Evolutionary conservation across 2,113 vertebrate genomes (phyloP), one percentile per base, ranked within the genome.

Genomic region (Cololabis saira): DNA sequence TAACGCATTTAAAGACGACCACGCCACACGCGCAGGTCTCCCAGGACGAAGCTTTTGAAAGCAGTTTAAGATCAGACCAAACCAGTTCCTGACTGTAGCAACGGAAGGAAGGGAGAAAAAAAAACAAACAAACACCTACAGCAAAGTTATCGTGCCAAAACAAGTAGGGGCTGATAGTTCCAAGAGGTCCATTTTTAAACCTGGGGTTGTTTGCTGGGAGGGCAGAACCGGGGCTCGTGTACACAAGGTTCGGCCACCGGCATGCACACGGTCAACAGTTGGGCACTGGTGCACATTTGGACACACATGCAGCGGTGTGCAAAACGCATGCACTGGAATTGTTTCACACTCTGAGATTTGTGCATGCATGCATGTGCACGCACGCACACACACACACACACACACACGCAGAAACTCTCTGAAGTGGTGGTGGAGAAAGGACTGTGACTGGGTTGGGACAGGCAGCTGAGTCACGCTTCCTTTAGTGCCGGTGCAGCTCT

Each of bases 151-250:
- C 88, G 76, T 91, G 90, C 89, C 90, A 93, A 93, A 95, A 95
- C 90, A 95, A 93, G 89, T 87, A 91, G 85, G 85, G 75, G 24
- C 80, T 92, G 89, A 89, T 93, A 90, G 91, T 92, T 92, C 90
- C 84, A 80, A 83, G 86, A 86, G 90, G 90, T 89, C 88, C 87
- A 92, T 93, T 94, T 92, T 85, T 86, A 89, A 90, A 84, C 82
- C 69, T 73, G 83, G 74, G 88, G 92, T 84, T 82, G 10, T 76
- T 92, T 89, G 83, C 86, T 81, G 86, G 81, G 18, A 47, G 1
- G 10, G 33, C 6, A 89, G 85, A 79, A 90, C 77, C 76, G 84
- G 69, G 58, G 43, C 30, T 48, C 8, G 67, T 88, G 87, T 79
- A 87, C 82, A 81, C 80, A 86, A 83, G 67, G 33, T 74, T 86